Percentiles rank a stretch among this genome's conserved stretches.
Conservation (phyloP, 2,797 vertebrate genomes). For the Chelon auratus region DNA sequence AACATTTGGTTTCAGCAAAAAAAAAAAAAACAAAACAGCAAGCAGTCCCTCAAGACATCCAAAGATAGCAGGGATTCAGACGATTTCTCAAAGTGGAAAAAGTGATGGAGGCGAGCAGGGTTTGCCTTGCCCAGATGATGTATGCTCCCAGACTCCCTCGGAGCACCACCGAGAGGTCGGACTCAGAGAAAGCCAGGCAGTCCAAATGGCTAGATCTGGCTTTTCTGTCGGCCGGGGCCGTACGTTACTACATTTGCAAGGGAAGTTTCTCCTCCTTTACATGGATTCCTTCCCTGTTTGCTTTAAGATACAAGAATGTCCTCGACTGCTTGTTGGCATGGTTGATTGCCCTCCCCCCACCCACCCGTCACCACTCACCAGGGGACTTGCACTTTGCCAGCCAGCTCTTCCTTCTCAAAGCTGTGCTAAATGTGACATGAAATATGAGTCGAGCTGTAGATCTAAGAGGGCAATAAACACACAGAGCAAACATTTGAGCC, state of each 20-base stretch:
- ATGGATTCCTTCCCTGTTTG: conserved; percentile 21
- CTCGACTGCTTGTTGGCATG: conserved; percentile 33
- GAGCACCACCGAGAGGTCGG: conserved; percentile 50
- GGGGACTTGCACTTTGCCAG: conserved; percentile 33
- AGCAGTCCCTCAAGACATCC: conserved; percentile 49
- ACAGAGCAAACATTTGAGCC: conserved; percentile 47
- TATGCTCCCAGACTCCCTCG: conserved; percentile 57
- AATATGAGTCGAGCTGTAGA: conserved; percentile 65
- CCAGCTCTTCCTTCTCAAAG: conserved; percentile 54
- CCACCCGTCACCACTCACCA: conserved; percentile 21
- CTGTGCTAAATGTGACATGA: conserved; percentile 75
- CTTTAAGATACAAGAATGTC: conserved; percentile 31
- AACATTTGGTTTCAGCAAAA: conserved; percentile 45
- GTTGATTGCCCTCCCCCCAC: conserved; percentile 8
- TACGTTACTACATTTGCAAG: conserved; percentile 37
- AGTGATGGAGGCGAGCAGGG: conserved; percentile 55
- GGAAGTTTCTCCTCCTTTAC: background rate
- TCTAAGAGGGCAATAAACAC: conserved; percentile 68
- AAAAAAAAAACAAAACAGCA: conserved; percentile 32
- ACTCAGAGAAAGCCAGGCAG: conserved; percentile 39
- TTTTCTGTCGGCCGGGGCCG: conserved; percentile 40
- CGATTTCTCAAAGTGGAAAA: conserved; percentile 66
- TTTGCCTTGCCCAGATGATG: conserved; percentile 67
- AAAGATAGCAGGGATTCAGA: conserved; percentile 60
- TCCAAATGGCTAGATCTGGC: conserved; percentile 43